Conservation (phyloP, 2,888 invertebrate genomes). For the Drosophila antonietae region DNA sequence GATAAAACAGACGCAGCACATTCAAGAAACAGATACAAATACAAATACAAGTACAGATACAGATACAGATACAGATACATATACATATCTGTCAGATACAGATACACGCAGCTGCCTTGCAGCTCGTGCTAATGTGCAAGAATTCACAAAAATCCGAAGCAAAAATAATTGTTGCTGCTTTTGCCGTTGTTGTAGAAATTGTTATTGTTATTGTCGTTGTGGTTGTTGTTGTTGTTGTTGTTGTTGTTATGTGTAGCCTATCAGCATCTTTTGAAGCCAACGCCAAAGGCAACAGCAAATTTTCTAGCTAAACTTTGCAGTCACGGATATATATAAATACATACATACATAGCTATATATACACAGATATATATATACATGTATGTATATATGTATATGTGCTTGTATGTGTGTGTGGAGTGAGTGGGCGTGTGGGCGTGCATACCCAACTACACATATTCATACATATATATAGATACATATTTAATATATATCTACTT, state of each 20-base stretch:
- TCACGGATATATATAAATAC: constrained; percentile 23
- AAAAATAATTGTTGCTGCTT: constrained; percentile 18
- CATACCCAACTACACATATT: constrained; percentile 20
- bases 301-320: constrained; percentile 32
- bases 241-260: constrained; percentile 15
- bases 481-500: constrained; percentile 25
- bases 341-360: not conserved
- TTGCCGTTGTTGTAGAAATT: constrained; percentile 4
- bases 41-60: not conserved
- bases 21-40: not conserved
- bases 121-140: constrained; percentile 52
- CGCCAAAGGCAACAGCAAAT: constrained; percentile 33
- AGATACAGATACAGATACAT: constrained; percentile 10
- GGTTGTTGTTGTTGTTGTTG: constrained; percentile 5
- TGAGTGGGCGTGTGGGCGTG: constrained; percentile 17
- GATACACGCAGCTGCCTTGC: constrained; percentile 36
- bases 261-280: constrained; percentile 27
- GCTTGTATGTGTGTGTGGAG: constrained; percentile 2
- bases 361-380: not conserved
- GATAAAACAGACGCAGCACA: constrained; percentile 10
- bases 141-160: constrained; percentile 46
- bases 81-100: constrained; percentile 12
- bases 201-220: constrained; percentile 9
- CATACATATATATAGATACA: constrained; percentile 22
- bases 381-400: not conserved